phyloP scores from a whole-genome alignment of 2,797 vertebrate genomes.

The Oreochromis grahami region DNA sequence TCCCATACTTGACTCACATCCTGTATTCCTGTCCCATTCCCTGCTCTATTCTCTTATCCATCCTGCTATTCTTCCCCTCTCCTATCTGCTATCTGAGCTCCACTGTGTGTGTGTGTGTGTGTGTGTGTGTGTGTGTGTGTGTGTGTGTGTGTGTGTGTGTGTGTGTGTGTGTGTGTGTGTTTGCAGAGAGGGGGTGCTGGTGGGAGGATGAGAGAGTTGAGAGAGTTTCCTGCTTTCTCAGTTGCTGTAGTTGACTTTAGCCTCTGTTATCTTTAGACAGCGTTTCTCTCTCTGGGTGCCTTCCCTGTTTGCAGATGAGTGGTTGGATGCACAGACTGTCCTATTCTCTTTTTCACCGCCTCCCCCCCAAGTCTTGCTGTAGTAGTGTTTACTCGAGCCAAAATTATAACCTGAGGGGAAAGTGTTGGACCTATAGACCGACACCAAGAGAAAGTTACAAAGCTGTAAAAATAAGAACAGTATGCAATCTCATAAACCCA shows the following conservation, averaged over 20 bases:
- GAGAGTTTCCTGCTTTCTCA: conserved; percentile 49
- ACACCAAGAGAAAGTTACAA: not conserved
- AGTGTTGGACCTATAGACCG: not conserved
- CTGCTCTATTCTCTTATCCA: conserved; percentile 30
- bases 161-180: not conserved
- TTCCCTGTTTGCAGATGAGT: conserved; percentile 5
- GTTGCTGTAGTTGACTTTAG: conserved; percentile 39
- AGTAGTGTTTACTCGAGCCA: not conserved
- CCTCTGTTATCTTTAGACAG: conserved; percentile 18
- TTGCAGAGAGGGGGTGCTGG: not conserved
- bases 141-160: not conserved
- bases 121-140: not conserved
- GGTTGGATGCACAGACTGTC: not conserved
- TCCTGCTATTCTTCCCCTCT: conserved; percentile 49
- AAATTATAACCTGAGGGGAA: not conserved
- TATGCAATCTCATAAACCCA: not conserved
- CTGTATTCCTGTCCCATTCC: conserved; percentile 21
- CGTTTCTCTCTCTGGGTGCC: not conserved
- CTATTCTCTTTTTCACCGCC: not conserved
- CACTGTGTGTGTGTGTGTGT: not conserved
- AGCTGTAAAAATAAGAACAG: not conserved
- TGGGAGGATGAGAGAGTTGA: not conserved
- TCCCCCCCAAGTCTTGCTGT: not conserved
- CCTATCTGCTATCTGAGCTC: not conserved
- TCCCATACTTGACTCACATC: conserved; percentile 52